Percentiles rank a stretch among this genome's conserved stretches.
Conservation (phyloP, 1,140 invertebrate species). For the Polypedilum vanderplanki region DNA sequence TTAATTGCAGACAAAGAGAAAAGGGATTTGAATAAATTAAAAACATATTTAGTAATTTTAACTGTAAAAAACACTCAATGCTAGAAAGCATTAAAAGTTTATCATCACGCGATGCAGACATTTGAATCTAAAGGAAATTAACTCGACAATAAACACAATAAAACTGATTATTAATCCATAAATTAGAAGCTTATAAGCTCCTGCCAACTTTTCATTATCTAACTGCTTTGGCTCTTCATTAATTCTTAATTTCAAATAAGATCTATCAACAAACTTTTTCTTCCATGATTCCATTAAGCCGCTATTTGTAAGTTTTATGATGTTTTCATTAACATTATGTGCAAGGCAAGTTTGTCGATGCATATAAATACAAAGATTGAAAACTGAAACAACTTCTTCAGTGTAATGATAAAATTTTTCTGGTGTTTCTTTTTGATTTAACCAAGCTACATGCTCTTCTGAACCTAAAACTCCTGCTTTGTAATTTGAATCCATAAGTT, state of each 20-base stretch:
- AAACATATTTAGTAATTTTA: too few relatives aligned
- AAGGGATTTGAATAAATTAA: not conserved
- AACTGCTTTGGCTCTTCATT: not conserved
- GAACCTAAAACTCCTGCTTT: not conserved
- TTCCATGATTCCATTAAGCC: not conserved
- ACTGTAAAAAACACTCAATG: too few relatives aligned
- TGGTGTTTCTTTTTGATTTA: not conserved
- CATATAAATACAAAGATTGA: not conserved
- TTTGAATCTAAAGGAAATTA: not conserved
- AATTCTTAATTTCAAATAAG: not conserved
- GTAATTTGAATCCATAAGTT: not conserved
- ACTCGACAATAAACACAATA: not conserved
- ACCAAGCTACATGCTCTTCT: slow-evolving; percentile 8
- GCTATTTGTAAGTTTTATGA: not conserved
- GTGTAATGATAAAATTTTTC: not conserved
- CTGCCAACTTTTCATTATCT: not conserved
- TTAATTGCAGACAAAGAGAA: too few relatives aligned
- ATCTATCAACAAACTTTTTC: not conserved
- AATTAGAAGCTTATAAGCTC: not conserved
- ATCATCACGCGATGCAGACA: not conserved
- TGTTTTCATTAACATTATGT: not conserved
- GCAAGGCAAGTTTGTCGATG: not conserved
- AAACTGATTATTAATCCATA: not conserved
- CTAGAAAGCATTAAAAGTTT: not conserved
- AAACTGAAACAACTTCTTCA: not conserved